Base-by-base conservation (phyloP, 2,888 invertebrate species). In the Oscheius sp. region DNA sequence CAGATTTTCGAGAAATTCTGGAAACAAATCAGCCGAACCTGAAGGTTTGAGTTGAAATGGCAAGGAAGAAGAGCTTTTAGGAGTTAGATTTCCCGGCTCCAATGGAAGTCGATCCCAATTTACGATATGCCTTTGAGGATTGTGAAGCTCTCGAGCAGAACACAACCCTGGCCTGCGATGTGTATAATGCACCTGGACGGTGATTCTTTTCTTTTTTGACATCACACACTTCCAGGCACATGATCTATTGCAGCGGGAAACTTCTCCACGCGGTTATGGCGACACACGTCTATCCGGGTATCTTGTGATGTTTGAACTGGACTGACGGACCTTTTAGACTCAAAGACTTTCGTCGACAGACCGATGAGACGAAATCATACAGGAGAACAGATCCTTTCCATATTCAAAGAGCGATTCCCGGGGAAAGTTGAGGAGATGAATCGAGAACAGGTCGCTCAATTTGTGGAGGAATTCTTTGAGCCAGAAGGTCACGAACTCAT, bases 191-290 rank as follows among this genome's bases (percentile, higher is more conserved):
- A 20, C 73, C 74, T 12, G 64, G 64, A 48, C 42, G 64, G 64
- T 64, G 33, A 31, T 20, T n/a, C n/a, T n/a, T n/a, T n/a, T n/a
- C n/a, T n/a, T n/a, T n/a, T 20, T 2, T 15, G 34, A 39, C 58
- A 20, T 17, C 29, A 37, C 55, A 55, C 64, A 65, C 6, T 74
- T 65, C 33, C 33, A 64, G 70, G 17, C 46, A 70, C 58, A 80
- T 79, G 75, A 75, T 85, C 25, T 85, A 84, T 72, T 85, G 85
- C 69, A 74, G 73, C 10, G 85, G 85, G n/a, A 67, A 72, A 37
- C 70, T 85, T 23, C 73, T 85, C 12, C 81, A 85, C 25, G 79
- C 83, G 5, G 84, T 82, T 1, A 84, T 82, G 78, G 70, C 76
- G 3, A 72, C 77, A 33, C 69, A 73, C 29, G 63, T 84, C 4